Conservation (phyloP, 2,113 vertebrate genomes). For the Cyanoramphus novaezelandiae region DNA sequence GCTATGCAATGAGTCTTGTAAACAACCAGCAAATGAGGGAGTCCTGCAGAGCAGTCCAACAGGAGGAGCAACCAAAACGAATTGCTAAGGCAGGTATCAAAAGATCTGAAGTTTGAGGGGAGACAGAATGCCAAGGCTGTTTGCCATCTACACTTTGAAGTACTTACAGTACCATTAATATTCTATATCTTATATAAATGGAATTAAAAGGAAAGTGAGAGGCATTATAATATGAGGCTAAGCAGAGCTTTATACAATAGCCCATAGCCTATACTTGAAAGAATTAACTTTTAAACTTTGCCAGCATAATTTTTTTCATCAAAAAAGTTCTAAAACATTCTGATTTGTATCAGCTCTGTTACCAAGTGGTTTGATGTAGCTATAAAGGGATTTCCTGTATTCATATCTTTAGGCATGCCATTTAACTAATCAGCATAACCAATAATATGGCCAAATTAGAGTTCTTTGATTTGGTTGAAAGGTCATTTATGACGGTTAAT, state of each 20-base stretch:
- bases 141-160: conserved; percentile 51
- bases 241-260: conserved; percentile 22
- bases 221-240: conserved; percentile 16
- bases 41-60: conserved; percentile 60
- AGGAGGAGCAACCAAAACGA: conserved; percentile 84
- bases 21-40: conserved; percentile 68
- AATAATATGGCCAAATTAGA: background rate
- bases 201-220: conserved; percentile 54
- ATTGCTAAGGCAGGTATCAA: conserved; percentile 86
- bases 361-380: background rate
- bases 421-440: conserved; percentile 26
- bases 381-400: conserved; percentile 36
- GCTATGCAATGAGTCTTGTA: conserved; percentile 68
- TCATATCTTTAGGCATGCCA: background rate
- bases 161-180: conserved; percentile 57
- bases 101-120: conserved; percentile 45
- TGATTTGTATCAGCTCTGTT: conserved; percentile 12
- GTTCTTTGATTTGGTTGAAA: background rate
- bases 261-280: background rate
- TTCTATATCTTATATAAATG: conserved; percentile 43
- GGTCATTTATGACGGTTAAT: background rate
- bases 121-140: conserved; percentile 23
- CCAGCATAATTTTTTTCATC: background rate
- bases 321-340: conserved; percentile 33
- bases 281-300: conserved; percentile 13